Conservation (phyloP, 2,888 invertebrate species). For the Tachina fera region DNA sequence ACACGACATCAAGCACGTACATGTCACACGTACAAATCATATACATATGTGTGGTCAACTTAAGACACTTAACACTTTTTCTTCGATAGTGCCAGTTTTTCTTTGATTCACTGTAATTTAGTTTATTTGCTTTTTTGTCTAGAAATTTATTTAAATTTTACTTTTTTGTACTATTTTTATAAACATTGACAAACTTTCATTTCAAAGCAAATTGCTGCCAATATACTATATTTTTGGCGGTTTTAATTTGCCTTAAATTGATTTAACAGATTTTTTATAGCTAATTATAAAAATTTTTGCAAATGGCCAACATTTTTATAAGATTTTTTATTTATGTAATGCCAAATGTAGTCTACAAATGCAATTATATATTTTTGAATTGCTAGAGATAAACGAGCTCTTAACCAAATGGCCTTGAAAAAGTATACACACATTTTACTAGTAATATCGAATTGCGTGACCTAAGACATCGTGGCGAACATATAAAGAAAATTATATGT, state of each 20-base stretch:
- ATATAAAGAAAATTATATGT: too few relatives aligned
- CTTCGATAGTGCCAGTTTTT: too few relatives aligned
- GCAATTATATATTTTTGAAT: too few relatives aligned
- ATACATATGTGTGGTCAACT: too few relatives aligned
- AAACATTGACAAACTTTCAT: not conserved
- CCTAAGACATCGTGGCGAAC: too few relatives aligned
- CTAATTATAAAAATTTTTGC: not conserved
- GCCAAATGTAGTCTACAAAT: too few relatives aligned
- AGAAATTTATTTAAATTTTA: not conserved
- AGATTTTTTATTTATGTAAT: not conserved
- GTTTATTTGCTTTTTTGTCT: not conserved
- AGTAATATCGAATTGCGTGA: not conserved
- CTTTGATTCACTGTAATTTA: not conserved
- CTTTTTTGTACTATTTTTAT: not conserved
- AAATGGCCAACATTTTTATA: not conserved
- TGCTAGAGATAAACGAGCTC: too few relatives aligned
- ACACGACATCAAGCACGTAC: too few relatives aligned
- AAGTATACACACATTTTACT: not conserved
- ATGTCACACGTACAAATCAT: too few relatives aligned
- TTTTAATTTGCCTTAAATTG: conserved; percentile 20
- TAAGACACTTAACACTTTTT: too few relatives aligned
- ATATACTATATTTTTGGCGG: not conserved
- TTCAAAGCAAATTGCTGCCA: conserved; percentile 11
- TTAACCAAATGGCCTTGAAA: not conserved
- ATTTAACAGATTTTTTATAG: not conserved